phyloP scores from a whole-genome alignment of 1,140 invertebrate species.

The Galleria mellonella region DNA sequence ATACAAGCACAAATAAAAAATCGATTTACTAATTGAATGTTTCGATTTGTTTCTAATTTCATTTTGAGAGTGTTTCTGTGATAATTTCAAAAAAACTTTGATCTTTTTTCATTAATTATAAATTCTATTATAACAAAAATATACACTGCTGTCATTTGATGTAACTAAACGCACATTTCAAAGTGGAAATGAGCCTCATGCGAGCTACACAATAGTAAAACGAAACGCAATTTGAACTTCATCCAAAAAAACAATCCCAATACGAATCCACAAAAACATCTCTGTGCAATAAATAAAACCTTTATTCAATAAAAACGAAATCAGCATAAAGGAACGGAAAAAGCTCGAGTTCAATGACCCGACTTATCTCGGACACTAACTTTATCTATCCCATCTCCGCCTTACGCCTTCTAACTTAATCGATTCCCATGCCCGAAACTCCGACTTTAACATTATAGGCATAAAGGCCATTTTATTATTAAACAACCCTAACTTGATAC shows the following conservation, averaged over 20 bases:
- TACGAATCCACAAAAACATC: neutral
- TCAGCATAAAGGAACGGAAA: slow-evolving; percentile 29
- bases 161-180: neutral
- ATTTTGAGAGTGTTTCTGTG: too few species aligned
- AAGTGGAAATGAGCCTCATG: too few species aligned
- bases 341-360: slow-evolving; percentile 35
- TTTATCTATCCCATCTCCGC: slow-evolving; percentile 27
- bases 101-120: too few species aligned
- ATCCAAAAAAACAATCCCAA: neutral
- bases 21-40: too few species aligned
- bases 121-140: too few species aligned
- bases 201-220: too few species aligned
- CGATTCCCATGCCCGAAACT: slow-evolving; percentile 22
- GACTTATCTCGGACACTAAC: slow-evolving; percentile 43
- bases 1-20: too few species aligned
- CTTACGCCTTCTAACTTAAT: slow-evolving; percentile 23
- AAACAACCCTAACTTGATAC: too few species aligned
- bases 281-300: slow-evolving; percentile 10
- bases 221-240: too few species aligned
- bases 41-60: too few species aligned
- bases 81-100: too few species aligned
- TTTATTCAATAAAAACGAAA: slow-evolving; percentile 28
- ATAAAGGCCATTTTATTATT: slow-evolving; percentile 16
- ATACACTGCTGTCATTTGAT: neutral
- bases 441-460: slow-evolving; percentile 18